Percentiles rank a stretch among this genome's conserved stretches.
Conservation (phyloP, 2,113 vertebrate genomes). For the Epinephelus moara region DNA sequence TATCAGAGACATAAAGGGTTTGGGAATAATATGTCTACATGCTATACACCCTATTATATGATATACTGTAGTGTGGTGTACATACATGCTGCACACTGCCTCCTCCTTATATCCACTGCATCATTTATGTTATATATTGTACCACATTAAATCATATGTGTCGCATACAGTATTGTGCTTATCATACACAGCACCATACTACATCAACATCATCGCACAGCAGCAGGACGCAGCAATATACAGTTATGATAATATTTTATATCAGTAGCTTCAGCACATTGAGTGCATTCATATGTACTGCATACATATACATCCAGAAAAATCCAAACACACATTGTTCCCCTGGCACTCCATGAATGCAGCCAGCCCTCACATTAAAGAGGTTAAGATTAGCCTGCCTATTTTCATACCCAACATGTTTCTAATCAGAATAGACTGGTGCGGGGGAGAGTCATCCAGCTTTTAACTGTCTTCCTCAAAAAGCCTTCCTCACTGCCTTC, state of each 20-base stretch:
- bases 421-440: neutral
- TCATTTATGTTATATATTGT: neutral
- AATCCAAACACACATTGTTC: neutral
- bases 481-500: neutral
- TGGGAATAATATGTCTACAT: neutral
- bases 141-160: neutral
- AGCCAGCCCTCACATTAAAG: neutral
- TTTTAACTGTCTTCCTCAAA: neutral
- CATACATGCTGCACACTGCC: neutral
- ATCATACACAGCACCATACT: conserved; percentile 2
- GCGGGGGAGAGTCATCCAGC: neutral
- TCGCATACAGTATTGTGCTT: neutral
- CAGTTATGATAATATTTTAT: neutral
- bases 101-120: conserved; percentile 13
- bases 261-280: neutral
- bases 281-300: neutral
- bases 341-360: neutral
- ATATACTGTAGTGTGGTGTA: neutral
- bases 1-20: neutral
- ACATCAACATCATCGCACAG: conserved; percentile 7
- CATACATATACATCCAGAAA: neutral
- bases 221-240: neutral
- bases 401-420: neutral
- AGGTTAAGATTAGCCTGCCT: neutral
- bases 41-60: neutral